A percentile compares a stretch with the other conserved stretches of the same genome.
Conservation (phyloP, 2,888 invertebrate species). For the Strigamia maritima region DNA sequence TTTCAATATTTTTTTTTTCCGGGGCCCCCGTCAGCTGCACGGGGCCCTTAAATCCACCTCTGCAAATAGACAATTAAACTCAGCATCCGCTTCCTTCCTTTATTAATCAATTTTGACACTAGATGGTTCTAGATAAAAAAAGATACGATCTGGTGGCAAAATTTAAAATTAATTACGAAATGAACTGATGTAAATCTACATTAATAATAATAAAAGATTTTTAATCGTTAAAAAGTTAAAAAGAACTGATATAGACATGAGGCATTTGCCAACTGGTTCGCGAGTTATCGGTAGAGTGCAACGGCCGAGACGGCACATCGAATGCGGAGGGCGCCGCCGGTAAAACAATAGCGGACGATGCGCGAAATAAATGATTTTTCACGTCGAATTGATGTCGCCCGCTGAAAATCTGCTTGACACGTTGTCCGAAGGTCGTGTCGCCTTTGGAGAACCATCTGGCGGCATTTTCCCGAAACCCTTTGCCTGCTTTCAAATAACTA, state of each 20-base stretch:
- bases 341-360: slow-evolving; percentile 15
- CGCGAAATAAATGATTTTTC: background rate
- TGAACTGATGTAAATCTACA: background rate
- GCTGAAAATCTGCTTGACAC: background rate
- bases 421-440: background rate
- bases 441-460: background rate
- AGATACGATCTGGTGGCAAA: background rate
- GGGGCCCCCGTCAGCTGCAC: too few species aligned
- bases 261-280: background rate
- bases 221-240: background rate
- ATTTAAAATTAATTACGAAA: background rate
- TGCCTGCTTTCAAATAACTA: slow-evolving; percentile 54
- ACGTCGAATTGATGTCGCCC: background rate
- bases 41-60: too few species aligned
- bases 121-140: background rate
- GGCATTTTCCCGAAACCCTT: background rate
- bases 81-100: too few species aligned
- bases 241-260: background rate
- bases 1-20: too few species aligned
- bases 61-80: too few species aligned
- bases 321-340: background rate
- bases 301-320: background rate
- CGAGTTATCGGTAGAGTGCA: slow-evolving; percentile 50
- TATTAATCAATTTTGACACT: background rate
- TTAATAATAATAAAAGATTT: background rate